phyloP scores from a whole-genome alignment of 2,888 invertebrate genomes.

The Schrankia costaestrigalis region DNA sequence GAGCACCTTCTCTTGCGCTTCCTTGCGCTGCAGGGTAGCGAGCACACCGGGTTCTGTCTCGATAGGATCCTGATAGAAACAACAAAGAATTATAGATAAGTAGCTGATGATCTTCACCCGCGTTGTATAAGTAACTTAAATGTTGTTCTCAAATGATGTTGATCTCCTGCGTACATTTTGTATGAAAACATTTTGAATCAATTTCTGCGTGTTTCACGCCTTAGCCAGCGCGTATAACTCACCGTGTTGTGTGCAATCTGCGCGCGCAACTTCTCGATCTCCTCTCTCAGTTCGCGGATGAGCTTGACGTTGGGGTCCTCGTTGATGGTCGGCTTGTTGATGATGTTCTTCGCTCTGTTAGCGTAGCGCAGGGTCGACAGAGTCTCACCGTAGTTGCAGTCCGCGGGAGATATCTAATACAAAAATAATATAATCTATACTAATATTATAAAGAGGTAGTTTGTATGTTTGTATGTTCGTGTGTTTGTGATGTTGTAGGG shows the following conservation, averaged over 20 bases:
- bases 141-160: too few species aligned
- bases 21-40: constrained; percentile 93
- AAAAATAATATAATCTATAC: neutral
- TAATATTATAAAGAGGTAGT: too few species aligned
- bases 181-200: neutral
- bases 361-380: constrained; percentile 92
- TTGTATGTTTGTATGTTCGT: too few species aligned
- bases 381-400: constrained; percentile 93
- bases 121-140: too few species aligned
- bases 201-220: too few species aligned
- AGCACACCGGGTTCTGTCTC: constrained; percentile 84
- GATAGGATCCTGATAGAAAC: constrained; percentile 73
- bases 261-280: constrained; percentile 89
- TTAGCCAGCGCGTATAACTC: too few species aligned
- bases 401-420: constrained; percentile 84
- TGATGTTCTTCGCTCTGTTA: constrained; percentile 94
- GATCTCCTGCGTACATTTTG: too few species aligned
- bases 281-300: constrained; percentile 90
- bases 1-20: constrained; percentile 93
- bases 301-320: constrained; percentile 94
- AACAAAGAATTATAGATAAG: too few species aligned
- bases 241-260: constrained; percentile 86
- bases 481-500: too few species aligned
- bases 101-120: too few species aligned
- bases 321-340: constrained; percentile 94